Evolutionary conservation across 2,888 invertebrate genomes (phyloP).

Genomic region (Acanthoscelides obtectus): DNA sequence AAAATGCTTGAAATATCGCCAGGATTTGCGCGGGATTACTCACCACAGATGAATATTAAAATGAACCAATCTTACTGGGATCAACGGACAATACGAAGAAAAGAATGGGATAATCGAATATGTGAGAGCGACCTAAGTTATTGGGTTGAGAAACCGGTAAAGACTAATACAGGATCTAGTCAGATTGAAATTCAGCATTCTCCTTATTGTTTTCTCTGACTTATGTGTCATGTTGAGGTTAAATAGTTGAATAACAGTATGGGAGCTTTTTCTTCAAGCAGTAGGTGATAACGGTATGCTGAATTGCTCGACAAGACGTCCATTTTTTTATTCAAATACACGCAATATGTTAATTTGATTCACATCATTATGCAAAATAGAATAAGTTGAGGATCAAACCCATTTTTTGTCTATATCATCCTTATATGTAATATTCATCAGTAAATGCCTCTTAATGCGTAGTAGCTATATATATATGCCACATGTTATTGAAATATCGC

Average conservation of each 20-base stretch:
- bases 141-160: background rate
- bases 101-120: background rate
- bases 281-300: background rate
- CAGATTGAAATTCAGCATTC: background rate
- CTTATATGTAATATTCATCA: too few relatives aligned
- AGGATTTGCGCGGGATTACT: slow-evolving; percentile 31
- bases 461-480: too few relatives aligned
- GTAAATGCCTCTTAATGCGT: too few relatives aligned
- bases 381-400: too few relatives aligned
- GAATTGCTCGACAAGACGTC: background rate
- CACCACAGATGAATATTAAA: background rate
- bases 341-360: background rate
- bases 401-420: too few relatives aligned
- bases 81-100: background rate
- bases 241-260: background rate
- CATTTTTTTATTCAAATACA: background rate
- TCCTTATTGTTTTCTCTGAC: background rate
- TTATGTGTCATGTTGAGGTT: background rate
- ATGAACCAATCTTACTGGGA: background rate
- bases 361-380: too few relatives aligned
- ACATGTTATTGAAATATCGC: too few relatives aligned
- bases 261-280: background rate
- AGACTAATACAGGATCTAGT: background rate
- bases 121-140: background rate
- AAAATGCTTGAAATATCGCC: slow-evolving; percentile 45